Conservation (phyloP, 2,888 invertebrate genomes). For the Caradrina clavipalpis region DNA sequence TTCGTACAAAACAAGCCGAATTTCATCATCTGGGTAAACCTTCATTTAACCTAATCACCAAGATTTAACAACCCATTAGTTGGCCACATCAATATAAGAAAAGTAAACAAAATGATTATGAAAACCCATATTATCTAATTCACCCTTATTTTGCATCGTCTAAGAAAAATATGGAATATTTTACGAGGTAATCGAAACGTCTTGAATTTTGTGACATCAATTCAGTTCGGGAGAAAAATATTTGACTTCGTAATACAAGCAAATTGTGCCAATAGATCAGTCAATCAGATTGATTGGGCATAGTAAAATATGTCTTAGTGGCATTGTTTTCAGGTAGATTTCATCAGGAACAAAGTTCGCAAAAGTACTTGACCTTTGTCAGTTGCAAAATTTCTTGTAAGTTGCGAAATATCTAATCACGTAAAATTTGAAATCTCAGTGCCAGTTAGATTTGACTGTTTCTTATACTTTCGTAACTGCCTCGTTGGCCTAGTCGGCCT, state of each 20-base stretch:
- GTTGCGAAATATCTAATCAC: neutral
- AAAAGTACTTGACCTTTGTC: neutral
- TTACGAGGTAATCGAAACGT: neutral
- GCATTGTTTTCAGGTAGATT: constrained; percentile 9
- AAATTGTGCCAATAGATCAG: constrained; percentile 18
- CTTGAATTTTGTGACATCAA: constrained; percentile 20
- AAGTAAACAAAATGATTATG: constrained; percentile 23
- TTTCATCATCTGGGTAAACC: constrained; percentile 32
- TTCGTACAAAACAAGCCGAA: neutral
- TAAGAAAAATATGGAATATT: neutral
- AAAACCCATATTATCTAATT: neutral
- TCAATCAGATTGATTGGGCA: constrained; percentile 25
- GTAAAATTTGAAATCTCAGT: neutral
- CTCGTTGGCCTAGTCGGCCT: no score
- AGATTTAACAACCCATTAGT: constrained; percentile 24
- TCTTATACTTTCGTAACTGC: no score
- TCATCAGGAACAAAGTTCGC: neutral
- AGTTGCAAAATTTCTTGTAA: neutral
- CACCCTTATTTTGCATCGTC: neutral
- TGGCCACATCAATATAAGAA: constrained; percentile 2
- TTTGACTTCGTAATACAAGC: constrained; percentile 7
- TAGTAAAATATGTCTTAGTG: constrained; percentile 24
- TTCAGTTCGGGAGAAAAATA: neutral
- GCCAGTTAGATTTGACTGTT: no score
- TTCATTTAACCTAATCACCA: constrained; percentile 20